Percentiles rank a stretch among this genome's conserved stretches.
Evolutionary conservation across 2,113 vertebrate species (phyloP).

Genomic region (Anser cygnoides): DNA sequence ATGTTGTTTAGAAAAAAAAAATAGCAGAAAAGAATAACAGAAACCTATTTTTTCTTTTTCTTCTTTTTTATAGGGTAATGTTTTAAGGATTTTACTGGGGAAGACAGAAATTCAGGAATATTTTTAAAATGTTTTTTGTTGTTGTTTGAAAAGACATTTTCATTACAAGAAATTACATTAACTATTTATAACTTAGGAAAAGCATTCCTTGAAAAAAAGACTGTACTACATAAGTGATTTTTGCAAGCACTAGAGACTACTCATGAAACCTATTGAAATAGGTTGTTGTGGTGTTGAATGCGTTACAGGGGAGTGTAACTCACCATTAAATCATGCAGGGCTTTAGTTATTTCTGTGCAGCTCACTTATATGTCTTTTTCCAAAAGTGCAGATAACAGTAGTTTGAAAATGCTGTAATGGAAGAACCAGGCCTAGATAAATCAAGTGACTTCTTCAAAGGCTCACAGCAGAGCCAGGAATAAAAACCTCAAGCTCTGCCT

Average conservation of each 20-base stretch:
- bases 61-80: background rate
- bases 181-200: background rate
- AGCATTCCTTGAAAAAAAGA: background rate
- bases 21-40: background rate
- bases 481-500: constrained; percentile 6
- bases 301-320: background rate
- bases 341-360: background rate
- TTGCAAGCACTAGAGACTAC: background rate
- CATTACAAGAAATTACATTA: background rate
- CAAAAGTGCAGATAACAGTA: background rate
- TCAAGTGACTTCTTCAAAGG: constrained; percentile 55
- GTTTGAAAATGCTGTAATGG: constrained; percentile 3
- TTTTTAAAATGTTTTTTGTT: background rate
- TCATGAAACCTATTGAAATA: background rate
- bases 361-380: background rate
- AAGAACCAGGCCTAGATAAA: constrained; percentile 37
- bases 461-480: constrained; percentile 19
- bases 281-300: background rate
- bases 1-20: background rate
- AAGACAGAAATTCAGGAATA: background rate
- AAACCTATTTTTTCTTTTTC: background rate
- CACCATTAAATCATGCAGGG: background rate
- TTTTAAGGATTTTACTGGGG: background rate
- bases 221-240: background rate
- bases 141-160: background rate